Conservation (phyloP, 2,113 vertebrate species). For the Hippolais icterina region DNA sequence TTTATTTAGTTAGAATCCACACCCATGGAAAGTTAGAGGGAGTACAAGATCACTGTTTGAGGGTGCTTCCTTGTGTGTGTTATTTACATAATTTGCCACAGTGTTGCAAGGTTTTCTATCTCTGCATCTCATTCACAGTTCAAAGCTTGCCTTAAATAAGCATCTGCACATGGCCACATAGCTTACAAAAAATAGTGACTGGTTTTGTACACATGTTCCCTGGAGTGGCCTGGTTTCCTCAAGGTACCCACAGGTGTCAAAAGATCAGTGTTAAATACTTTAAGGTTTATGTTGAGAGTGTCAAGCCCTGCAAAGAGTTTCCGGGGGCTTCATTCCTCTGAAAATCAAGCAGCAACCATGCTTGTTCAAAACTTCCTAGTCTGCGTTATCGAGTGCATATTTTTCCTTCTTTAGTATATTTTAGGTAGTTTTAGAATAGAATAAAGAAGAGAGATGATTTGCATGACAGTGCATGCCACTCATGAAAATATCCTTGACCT, state of each 20-base stretch:
- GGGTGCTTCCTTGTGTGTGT: not conserved
- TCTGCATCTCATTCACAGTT: constrained; percentile 33
- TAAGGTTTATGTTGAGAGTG: not conserved
- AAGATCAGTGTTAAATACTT: not conserved
- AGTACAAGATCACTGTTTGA: not conserved
- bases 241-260: not conserved
- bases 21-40: not conserved
- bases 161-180: not conserved
- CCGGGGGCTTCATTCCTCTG: not conserved
- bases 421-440: not conserved
- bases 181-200: not conserved
- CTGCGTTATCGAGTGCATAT: not conserved
- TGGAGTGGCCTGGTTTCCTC: not conserved
- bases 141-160: constrained; percentile 34
- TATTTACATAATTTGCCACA: constrained; percentile 39
- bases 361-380: not conserved
- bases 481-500: not conserved
- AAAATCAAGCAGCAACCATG: not conserved
- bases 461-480: not conserved
- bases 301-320: not conserved
- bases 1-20: constrained; percentile 16
- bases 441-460: not conserved
- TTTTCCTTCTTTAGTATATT: not conserved
- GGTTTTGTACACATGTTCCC: not conserved
- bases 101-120: constrained; percentile 35